Conservation (phyloP, 2,113 vertebrate species). For the Serilophus lunatus region DNA sequence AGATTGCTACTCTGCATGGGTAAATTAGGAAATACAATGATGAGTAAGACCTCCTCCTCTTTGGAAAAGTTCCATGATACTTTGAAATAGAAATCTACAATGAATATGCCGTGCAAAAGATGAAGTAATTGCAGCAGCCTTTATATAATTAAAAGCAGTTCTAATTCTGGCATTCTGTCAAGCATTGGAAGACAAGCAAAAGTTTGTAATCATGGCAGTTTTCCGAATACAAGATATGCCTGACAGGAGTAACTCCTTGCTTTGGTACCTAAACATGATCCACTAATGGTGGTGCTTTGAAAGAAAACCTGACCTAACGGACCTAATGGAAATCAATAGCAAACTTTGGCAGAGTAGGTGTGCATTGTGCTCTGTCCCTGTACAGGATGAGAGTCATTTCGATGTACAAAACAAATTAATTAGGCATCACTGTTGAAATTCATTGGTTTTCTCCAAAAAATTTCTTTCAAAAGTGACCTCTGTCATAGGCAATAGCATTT, state of each 20-base stretch:
- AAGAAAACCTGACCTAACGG: slow-evolving; percentile 2
- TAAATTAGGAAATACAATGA: background rate
- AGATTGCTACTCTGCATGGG: background rate
- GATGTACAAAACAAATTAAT: background rate
- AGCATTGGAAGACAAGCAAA: slow-evolving; percentile 32
- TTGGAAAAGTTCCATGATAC: slow-evolving; percentile 22
- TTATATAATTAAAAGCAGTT: slow-evolving; percentile 47
- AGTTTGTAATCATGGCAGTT: slow-evolving; percentile 19
- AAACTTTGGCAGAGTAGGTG: background rate
- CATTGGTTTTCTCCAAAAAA: background rate
- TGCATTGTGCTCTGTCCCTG: background rate
- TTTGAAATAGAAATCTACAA: slow-evolving; percentile 40
- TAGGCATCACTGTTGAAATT: background rate
- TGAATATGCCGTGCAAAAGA: slow-evolving; percentile 20
- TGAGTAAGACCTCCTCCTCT: slow-evolving; percentile 3
- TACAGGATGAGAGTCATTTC: background rate
- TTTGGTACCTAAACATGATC: slow-evolving; percentile 9
- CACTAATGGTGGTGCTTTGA: background rate
- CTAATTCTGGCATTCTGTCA: slow-evolving; percentile 55
- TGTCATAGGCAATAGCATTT: background rate
- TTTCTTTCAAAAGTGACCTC: background rate
- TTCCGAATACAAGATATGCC: slow-evolving; percentile 31
- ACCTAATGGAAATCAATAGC: background rate
- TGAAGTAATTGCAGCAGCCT: slow-evolving; percentile 3
- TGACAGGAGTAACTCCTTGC: slow-evolving; percentile 17